Conservation (phyloP, 2,797 vertebrate species). For the Carduelis carduelis region DNA sequence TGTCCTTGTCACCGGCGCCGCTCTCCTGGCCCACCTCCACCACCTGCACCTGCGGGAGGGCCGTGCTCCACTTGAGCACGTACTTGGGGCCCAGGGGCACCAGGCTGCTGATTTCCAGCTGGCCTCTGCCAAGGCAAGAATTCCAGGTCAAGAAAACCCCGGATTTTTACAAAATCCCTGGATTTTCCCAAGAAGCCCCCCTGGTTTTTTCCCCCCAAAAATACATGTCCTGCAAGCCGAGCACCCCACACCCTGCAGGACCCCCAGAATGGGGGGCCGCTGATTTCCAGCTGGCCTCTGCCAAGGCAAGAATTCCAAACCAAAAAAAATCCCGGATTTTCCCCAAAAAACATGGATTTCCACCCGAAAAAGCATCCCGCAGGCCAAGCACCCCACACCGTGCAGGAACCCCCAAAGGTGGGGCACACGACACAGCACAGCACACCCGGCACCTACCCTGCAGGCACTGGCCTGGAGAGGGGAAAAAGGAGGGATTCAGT, state of each 20-base stretch:
- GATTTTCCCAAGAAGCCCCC: background rate
- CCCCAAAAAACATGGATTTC: background rate
- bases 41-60: constrained; percentile 90
- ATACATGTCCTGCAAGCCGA: background rate
- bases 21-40: constrained; percentile 91
- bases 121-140: constrained; percentile 77
- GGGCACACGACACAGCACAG: background rate
- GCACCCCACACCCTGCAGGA: background rate
- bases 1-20: constrained; percentile 77
- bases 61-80: constrained; percentile 92
- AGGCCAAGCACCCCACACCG: background rate
- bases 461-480: background rate
- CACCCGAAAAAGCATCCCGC: background rate
- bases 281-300: constrained; percentile 90
- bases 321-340: background rate
- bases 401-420: background rate
- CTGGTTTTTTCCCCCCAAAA: background rate
- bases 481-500: background rate
- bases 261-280: constrained; percentile 68
- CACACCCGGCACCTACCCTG: constrained; percentile 55
- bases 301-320: background rate
- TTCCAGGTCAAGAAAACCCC: background rate
- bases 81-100: constrained; percentile 94
- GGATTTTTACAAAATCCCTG: background rate
- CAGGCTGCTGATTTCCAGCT: constrained; percentile 91